A percentile compares a stretch with the other conserved stretches of the same genome.
Conservation (phyloP, 2,888 invertebrate genomes). For the Bimastos eiseni region DNA sequence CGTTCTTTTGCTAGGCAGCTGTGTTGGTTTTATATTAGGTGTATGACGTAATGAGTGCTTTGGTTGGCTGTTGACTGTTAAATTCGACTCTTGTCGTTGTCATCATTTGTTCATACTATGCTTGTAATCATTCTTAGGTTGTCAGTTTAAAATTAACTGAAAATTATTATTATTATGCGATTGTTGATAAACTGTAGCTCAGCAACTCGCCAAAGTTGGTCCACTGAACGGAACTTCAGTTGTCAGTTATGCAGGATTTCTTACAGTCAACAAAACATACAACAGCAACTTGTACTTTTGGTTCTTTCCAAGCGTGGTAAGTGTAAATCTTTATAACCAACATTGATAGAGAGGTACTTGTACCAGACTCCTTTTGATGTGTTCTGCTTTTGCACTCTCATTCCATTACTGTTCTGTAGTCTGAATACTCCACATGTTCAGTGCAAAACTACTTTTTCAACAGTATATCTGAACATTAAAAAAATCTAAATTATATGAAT, state of each 20-base stretch:
- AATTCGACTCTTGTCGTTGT: too few species aligned
- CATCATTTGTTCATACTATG: too few species aligned
- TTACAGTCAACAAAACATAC: slow-evolving; percentile 78
- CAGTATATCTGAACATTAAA: background rate
- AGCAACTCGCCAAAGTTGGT: slow-evolving; percentile 34
- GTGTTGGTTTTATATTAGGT: too few species aligned
- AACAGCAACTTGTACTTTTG: slow-evolving; percentile 87
- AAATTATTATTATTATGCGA: too few species aligned
- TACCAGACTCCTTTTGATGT: background rate
- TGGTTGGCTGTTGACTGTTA: too few species aligned
- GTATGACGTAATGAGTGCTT: too few species aligned
- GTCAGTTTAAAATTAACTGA: too few species aligned
- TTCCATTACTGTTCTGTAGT: background rate
- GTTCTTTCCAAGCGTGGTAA: slow-evolving; percentile 79
- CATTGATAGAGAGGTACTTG: background rate
- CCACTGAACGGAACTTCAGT: slow-evolving; percentile 50
- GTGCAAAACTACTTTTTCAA: background rate
- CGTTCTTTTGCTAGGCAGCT: too few species aligned
- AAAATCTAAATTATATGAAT: background rate
- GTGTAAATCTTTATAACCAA: slow-evolving; percentile 28
- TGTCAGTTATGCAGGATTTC: slow-evolving; percentile 75
- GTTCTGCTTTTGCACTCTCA: background rate
- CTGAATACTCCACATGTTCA: background rate
- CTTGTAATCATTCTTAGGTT: too few species aligned
- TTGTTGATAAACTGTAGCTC: slow-evolving; percentile 27